Conservation (phyloP, 2,888 invertebrate species). For the Acronicta alni region DNA sequence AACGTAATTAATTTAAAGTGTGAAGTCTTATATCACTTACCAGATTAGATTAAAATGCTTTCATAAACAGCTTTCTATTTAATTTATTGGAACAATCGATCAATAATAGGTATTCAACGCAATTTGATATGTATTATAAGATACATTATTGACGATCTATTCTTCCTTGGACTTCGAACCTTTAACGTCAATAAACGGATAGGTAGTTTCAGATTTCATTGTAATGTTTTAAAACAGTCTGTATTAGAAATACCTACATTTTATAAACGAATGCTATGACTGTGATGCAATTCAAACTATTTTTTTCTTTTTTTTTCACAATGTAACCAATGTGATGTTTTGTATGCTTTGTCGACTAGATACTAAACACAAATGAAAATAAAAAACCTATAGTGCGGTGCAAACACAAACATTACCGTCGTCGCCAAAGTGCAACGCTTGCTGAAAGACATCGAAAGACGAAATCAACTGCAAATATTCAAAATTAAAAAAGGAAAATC, state of each 20-base stretch:
- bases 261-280: conserved; percentile 3
- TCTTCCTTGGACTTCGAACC: conserved; percentile 30
- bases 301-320: background rate
- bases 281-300: too few relatives aligned
- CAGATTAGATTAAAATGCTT: conserved; percentile 47
- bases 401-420: conserved; percentile 25
- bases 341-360: conserved; percentile 5
- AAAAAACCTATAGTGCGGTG: too few relatives aligned
- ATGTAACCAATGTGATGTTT: too few relatives aligned
- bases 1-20: conserved; percentile 69
- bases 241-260: conserved; percentile 9
- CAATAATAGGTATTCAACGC: conserved; percentile 18
- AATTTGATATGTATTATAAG: conserved; percentile 30
- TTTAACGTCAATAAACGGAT: conserved; percentile 16
- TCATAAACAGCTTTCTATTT: conserved; percentile 50
- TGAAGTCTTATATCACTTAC: conserved; percentile 53
- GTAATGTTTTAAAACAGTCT: conserved; percentile 26
- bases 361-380: conserved; percentile 10
- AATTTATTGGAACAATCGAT: conserved; percentile 49
- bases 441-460: conserved; percentile 27
- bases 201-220: conserved; percentile 29
- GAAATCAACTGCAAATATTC: conserved; percentile 24
- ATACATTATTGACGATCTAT: conserved; percentile 29
- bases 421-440: conserved; percentile 30
- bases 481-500: conserved; percentile 25